Base-by-base conservation (phyloP, 2,888 invertebrate genomes). In the Parascotia fuliginaria region DNA sequence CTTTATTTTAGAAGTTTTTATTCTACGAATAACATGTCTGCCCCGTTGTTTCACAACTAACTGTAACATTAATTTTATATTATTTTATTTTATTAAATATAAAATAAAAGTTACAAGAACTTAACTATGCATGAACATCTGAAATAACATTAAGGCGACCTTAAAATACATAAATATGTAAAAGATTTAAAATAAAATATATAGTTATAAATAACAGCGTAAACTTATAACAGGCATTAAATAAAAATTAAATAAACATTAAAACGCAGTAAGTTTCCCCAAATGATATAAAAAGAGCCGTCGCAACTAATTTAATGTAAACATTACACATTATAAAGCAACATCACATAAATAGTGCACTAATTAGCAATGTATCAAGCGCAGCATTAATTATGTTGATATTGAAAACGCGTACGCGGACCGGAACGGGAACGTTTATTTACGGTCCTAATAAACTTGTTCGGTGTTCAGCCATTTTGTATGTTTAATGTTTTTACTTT, bases 361-460 rank as follows among this genome's bases (percentile, higher is more conserved):
- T 69, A 75, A 74, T 74, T 73, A 65, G 65, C 54, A 57, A 66
- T 73, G 63, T 71, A 66, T 71, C 69, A 69, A 69, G 51, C 55
- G 46, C 60, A 65, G 56, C 55, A 69, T 64, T 66, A 65, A 71
- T 62, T 60, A 60, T 58, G 49, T 63, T 65, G 67, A 69, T 62
- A 61, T 72, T 65, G 63, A 60, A 65, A 61, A 61, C 49, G 62
- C 61, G 48, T 55, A 52, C 50, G 59, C 42, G 39, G 55, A 51
- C 54, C 52, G 47, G 52, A 59, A 64, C 51, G 62, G 65, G 53
- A 62, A 60, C 42, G 54, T 51, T 60, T 63, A 65, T 68, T 64
- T 65, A 70, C 57, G 59, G 57, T 55, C 59, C 42, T 41, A 57
- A 62, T 63, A 65, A 70, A 55, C 42, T 63, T 57, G 45, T 58